phyloP scores from a whole-genome alignment of 2,797 vertebrate genomes.

The Dendrocincla fuliginosa region DNA sequence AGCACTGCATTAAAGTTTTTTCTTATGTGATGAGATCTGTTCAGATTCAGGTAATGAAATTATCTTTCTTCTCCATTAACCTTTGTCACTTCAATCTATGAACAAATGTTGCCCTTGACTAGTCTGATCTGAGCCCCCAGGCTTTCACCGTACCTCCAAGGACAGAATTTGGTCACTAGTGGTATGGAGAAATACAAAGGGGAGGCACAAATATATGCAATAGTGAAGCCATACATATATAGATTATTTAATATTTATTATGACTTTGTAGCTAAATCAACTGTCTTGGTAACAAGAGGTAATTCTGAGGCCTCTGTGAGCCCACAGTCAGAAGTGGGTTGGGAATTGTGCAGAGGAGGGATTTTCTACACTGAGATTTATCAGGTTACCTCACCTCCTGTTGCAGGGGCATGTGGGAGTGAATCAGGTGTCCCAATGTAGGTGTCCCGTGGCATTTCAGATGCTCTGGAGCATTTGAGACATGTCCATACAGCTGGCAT shows the following conservation, averaged over 20 bases:
- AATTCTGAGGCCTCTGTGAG: not conserved
- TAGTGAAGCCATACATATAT: not conserved
- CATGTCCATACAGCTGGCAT: not conserved
- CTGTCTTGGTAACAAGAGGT: not conserved
- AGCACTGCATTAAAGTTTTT: not conserved
- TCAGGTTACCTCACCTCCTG: not conserved
- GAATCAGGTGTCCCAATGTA: not conserved
- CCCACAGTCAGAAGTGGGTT: not conserved
- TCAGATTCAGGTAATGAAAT: constrained; percentile 26
- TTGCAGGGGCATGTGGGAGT: not conserved
- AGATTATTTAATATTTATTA: not conserved
- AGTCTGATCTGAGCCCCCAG: not conserved
- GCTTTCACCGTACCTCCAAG: not conserved
- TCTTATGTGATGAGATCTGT: not conserved
- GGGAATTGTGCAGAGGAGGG: not conserved
- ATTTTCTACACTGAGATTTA: not conserved
- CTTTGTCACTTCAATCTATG: not conserved
- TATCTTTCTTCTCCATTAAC: constrained; percentile 19
- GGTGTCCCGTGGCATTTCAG: not conserved
- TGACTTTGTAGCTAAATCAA: not conserved
- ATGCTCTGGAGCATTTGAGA: not conserved
- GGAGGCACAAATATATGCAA: not conserved
- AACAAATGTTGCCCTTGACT: not conserved
- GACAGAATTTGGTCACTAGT: not conserved
- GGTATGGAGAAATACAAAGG: not conserved